These are phyloP conservation scores for Brevimyrus niger DNA, from an alignment of 2,113 vertebrate species.

Conservation along the genomic window DNA sequence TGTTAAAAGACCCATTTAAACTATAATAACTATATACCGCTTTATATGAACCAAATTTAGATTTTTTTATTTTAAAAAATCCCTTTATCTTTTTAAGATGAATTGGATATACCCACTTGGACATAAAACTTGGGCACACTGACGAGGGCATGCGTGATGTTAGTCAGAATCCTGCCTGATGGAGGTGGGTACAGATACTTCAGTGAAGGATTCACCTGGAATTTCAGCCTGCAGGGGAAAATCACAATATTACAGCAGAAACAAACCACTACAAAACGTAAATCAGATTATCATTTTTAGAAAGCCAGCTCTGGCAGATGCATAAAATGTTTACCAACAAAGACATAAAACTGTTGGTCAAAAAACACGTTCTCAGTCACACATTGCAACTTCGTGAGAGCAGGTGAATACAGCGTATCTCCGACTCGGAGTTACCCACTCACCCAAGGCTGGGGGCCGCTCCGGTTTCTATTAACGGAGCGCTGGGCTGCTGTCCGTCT, in stretches of 20 bases:
- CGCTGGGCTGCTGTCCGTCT: slow-evolving; percentile 53
- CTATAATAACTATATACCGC: neutral
- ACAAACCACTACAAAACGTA: neutral
- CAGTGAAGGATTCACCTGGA: slow-evolving; percentile 82
- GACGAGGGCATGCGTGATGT: slow-evolving; percentile 84
- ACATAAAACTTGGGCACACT: slow-evolving; percentile 95
- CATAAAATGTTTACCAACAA: neutral
- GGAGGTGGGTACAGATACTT: slow-evolving; percentile 95
- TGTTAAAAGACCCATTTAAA: neutral
- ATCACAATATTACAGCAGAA: neutral
- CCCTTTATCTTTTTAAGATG: neutral
- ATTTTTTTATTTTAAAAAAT: neutral
- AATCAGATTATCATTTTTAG: neutral
- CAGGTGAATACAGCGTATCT: neutral
- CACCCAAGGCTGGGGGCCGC: slow-evolving; percentile 82
- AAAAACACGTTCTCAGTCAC: neutral
- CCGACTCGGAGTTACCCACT: slow-evolving; percentile 32
- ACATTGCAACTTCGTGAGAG: neutral
- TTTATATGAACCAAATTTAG: neutral
- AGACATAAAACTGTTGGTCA: neutral
- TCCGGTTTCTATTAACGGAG: slow-evolving; percentile 74
- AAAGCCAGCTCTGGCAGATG: neutral
- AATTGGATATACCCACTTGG: slow-evolving; percentile 66
- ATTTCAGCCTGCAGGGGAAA: slow-evolving; percentile 72
- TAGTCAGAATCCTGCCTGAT: slow-evolving; percentile 78